Base-by-base conservation (phyloP, 30 jellyfish, hydroid and myxozoan species). In the Hydractinia echinata region DNA sequence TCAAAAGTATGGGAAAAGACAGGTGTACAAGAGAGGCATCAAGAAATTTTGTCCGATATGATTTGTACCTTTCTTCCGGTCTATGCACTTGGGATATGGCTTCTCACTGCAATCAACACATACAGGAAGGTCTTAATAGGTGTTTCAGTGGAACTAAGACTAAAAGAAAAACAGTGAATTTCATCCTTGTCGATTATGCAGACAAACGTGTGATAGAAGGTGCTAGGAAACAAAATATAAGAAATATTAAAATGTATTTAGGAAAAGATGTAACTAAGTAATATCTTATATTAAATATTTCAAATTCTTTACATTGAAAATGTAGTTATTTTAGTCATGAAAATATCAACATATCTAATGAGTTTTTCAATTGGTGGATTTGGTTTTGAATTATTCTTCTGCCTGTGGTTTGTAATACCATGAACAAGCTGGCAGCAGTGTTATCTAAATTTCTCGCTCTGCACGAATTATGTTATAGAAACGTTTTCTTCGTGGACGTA, bases 41-140 rank as follows among this genome's bases (percentile, higher is more conserved):
- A 9, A 21, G 56, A 13, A 53, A 73, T 7, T 84, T 89, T 21
- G 85, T 89, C 6, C 89, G 96, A 58, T 86, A 83, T 52, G 96
- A 89, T 79, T 62, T 83, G 62, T 89, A 83, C 44, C 74, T 89
- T 53, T 15, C 95, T 4, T 83, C 74, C 53, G 96, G 96, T n/a
- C 77, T 89, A n/a, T 89, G 96, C 61, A 60, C 72, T 15, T 58
- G 71, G 51, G 90, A 89, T 66, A 79, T 89, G 53, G 96, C 96
- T 4, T 39, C 80, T 39, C 56, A 70, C 67, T 84, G 94, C 61
- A 84, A 84, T 69, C 66, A 54, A 51, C 19, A 50, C 49, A 70
- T 81, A 13, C 52, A 58, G 15, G 55, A 58, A 13, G 91, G 95
- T 9, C 81, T 82, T 8, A 39, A 52, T 16, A 67, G 77, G 53